A percentile compares a stretch with the other conserved stretches of the same genome.
Conservation (phyloP, 2,888 invertebrate genomes). For the Cantharis flavilabris region DNA sequence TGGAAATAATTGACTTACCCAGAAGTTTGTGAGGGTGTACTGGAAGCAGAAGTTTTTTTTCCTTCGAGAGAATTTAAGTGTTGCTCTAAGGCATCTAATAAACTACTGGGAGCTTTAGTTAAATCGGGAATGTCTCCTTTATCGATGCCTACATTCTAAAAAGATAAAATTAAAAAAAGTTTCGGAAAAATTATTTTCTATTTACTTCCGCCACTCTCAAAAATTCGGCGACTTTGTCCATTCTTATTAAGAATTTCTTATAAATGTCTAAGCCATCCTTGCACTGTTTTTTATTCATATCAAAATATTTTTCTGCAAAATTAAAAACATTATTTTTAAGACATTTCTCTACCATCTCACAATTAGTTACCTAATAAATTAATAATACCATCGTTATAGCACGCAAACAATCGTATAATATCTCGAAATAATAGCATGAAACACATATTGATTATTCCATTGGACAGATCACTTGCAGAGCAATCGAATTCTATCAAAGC, state of each 20-base stretch:
- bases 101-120: constrained; percentile 95
- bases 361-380: constrained; percentile 77
- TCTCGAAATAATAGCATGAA: constrained; percentile 85
- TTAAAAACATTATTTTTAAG: constrained; percentile 24
- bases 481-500: constrained; percentile 96
- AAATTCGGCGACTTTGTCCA: constrained; percentile 98
- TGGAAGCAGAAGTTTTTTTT: constrained; percentile 83
- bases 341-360: not conserved
- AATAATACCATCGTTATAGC: constrained; percentile 99
- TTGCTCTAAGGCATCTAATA: constrained; percentile 95
- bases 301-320: constrained; percentile 91
- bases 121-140: constrained; percentile 98
- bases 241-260: constrained; percentile 96
- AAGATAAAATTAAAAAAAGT: constrained; percentile 16
- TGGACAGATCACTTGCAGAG: constrained; percentile 93
- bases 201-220: constrained; percentile 78
- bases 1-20: constrained; percentile 61
- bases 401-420: constrained; percentile 91
- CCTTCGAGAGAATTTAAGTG: constrained; percentile 94
- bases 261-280: constrained; percentile 97
- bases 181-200: not conserved
- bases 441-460: constrained; percentile 85
- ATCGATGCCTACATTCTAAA: constrained; percentile 91
- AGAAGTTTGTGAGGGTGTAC: constrained; percentile 82
- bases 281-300: constrained; percentile 99